Conservation (phyloP, 2,113 vertebrate species). For the Ictalurus punctatus region DNA sequence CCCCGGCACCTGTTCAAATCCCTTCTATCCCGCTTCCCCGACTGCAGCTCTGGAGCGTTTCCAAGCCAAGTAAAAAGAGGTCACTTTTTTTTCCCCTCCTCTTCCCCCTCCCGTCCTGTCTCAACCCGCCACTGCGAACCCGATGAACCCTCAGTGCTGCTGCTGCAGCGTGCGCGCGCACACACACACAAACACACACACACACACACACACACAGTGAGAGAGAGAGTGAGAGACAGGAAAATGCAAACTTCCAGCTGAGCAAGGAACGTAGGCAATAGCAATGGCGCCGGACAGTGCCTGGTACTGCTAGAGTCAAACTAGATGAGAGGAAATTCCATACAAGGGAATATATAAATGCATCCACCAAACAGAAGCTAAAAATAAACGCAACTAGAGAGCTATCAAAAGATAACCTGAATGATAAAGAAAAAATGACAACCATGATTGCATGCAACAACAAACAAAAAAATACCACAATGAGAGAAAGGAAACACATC, state of each 20-base stretch:
- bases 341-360: not conserved
- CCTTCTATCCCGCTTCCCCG: constrained; percentile 49
- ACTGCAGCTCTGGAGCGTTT: constrained; percentile 54
- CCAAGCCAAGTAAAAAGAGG: constrained; percentile 60
- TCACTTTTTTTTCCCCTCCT: constrained; percentile 36
- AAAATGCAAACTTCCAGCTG: constrained; percentile 32
- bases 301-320: constrained; percentile 23
- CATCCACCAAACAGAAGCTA: not conserved
- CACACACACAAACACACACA: constrained; percentile 38
- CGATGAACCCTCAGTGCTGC: constrained; percentile 52
- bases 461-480: not conserved
- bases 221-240: not conserved
- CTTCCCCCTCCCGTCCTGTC: constrained; percentile 7
- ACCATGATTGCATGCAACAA: not conserved
- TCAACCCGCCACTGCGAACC: constrained; percentile 51
- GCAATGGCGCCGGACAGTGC: not conserved
- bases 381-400: not conserved
- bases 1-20: constrained; percentile 47
- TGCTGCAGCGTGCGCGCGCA: constrained; percentile 38
- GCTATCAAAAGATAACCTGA: not conserved
- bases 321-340: not conserved
- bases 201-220: constrained; percentile 29
- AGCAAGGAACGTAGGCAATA: not conserved
- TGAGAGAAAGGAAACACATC: not conserved
- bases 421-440: not conserved